Base-by-base conservation (phyloP, 2,113 vertebrate genomes). In the Phasianus colchicus region DNA sequence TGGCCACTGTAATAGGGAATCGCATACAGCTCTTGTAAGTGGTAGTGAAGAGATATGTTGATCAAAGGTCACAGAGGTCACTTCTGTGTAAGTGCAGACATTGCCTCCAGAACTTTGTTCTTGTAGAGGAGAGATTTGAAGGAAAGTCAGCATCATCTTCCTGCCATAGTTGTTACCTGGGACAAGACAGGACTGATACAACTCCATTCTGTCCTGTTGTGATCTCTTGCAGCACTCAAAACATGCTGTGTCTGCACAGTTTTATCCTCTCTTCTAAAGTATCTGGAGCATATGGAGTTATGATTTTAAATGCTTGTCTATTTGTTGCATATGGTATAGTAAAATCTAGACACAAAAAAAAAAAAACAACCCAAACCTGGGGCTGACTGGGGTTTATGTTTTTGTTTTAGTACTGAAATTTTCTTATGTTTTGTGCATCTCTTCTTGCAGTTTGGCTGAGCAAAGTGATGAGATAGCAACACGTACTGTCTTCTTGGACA, bases 381-480 rank as follows among this genome's bases (percentile, higher is more conserved):
- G 40, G 21, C 22, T 27, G 22, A n/a, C 25, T 38, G 38, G 57
- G 12, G 2, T 30, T 40, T 63, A 38, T 61, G 27, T 29, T 42
- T 73, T 81, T 74, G 45, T 54, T n/a, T 66, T 42, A 32, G 10
- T 45, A 11, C 16, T 90, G 52, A 20, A 48, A 6, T 58, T 70
- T 88, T 63, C 36, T 82, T 70, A 12, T 11, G 18, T 6, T 24
- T 54, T 90, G 16, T 78, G 29, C 34, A 85, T 76, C 82, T 88
- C 24, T 36, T 86, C 74, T 66, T 45, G 65, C 94, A 99, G 99
- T 94, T 95, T 99, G 45, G 99, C 99, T 94, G 98, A 99, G 83
- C 99, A 98, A 93, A 96, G 78, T 13, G 15, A 86, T 15, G 88
- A 97, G 45, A 98, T 99, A 75, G 96, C 98, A 3, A 98, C 97